Evolutionary conservation across 53 echinoderm and acorn worm genomes (phyloP).

Genomic region (Henricia sp.): DNA sequence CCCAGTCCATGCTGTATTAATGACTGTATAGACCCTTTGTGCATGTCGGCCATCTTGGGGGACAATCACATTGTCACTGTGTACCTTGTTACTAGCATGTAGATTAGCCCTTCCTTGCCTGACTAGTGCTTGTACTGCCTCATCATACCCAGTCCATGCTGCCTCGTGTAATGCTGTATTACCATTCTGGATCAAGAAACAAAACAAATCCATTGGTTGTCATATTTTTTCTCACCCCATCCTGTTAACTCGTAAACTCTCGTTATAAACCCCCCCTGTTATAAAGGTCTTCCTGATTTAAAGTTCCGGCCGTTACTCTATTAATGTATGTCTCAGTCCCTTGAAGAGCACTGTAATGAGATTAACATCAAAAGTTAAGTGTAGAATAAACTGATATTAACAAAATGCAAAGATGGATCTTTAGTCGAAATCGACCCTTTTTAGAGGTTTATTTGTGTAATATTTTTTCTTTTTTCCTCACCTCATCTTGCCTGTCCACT

Average conservation of each 20-base stretch:
- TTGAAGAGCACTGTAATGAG: too few relatives aligned
- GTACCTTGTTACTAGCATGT: slow-evolving; percentile 89
- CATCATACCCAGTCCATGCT: slow-evolving; percentile 85
- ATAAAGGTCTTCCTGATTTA: too few relatives aligned
- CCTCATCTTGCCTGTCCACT: slow-evolving; percentile 90
- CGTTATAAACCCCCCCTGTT: too few relatives aligned
- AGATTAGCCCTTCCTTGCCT: slow-evolving; percentile 85
- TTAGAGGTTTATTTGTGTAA: slow-evolving; percentile 3
- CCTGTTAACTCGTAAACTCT: too few relatives aligned
- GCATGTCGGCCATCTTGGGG: background rate
- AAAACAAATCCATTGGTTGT: slow-evolving; percentile 7
- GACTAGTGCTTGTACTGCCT: slow-evolving; percentile 69
- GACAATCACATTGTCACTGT: too few relatives aligned
- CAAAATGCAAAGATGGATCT: background rate
- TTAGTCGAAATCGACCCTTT: background rate
- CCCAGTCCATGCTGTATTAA: too few relatives aligned
- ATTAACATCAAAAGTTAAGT: too few relatives aligned
- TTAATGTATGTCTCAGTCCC: too few relatives aligned
- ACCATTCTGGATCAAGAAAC: slow-evolving; percentile 72
- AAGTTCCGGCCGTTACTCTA: too few relatives aligned
- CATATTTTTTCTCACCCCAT: slow-evolving; percentile 1
- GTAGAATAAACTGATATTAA: too few relatives aligned
- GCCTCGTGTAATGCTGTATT: slow-evolving; percentile 95
- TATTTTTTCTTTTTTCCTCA: slow-evolving; percentile 26
- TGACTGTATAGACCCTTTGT: too few relatives aligned